These are phyloP conservation scores for Calycopis cecrops DNA, from an alignment of 1,140 invertebrate genomes.

Conservation along the genomic window DNA sequence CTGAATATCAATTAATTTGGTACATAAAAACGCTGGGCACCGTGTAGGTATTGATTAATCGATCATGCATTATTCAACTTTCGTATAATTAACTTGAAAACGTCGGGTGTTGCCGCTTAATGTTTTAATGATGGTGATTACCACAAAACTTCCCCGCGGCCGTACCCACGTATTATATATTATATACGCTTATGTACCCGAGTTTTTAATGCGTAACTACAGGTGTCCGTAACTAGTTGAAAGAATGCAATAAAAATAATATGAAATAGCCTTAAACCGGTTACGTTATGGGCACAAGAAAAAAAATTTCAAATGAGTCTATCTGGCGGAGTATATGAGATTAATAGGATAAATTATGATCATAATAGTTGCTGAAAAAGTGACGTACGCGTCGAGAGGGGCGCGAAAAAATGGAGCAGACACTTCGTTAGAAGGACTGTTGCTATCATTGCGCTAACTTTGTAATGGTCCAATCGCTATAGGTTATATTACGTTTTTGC, in stretches of 20 bases:
- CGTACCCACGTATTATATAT: too few species aligned
- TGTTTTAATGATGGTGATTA: constrained; percentile 28
- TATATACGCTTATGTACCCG: background rate
- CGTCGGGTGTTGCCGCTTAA: constrained; percentile 9
- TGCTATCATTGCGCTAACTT: constrained; percentile 21
- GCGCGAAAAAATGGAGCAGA: constrained; percentile 34
- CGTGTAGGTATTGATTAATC: constrained; percentile 44
- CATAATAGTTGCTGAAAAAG: constrained; percentile 38
- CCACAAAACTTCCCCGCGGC: background rate
- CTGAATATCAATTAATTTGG: constrained; percentile 59
- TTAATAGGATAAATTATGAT: constrained; percentile 42
- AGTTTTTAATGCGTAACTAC: constrained; percentile 25
- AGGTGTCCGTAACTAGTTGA: constrained; percentile 32
- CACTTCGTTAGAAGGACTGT: constrained; percentile 36
- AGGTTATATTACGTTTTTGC: constrained; percentile 42
- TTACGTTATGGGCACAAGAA: constrained; percentile 18
- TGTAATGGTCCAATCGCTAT: constrained; percentile 37
- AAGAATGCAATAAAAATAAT: constrained; percentile 32
- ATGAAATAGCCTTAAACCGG: constrained; percentile 22
- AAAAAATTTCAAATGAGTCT: constrained; percentile 33
- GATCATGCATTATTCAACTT: constrained; percentile 53
- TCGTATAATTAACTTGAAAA: constrained; percentile 45
- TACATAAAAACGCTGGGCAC: constrained; percentile 41
- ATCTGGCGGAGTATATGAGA: constrained; percentile 33
- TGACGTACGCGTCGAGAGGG: constrained; percentile 16